phyloP scores from a whole-genome alignment of 2,888 invertebrate species.

The Ceramica pisi region DNA sequence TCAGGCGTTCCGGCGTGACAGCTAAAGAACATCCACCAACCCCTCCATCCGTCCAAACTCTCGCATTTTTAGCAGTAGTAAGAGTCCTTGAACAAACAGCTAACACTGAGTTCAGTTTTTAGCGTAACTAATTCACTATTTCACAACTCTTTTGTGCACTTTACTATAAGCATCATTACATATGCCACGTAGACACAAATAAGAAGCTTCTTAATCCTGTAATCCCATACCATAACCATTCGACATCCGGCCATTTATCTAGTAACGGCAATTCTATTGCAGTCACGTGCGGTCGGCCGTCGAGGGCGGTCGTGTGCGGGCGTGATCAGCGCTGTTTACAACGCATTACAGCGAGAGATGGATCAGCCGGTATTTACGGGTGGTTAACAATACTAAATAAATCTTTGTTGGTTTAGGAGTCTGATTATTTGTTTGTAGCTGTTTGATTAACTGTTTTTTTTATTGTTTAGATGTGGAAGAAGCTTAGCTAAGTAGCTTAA shows the following conservation, averaged over 20 bases:
- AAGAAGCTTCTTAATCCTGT: not conserved
- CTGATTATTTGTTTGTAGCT: not conserved
- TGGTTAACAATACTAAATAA: slow-evolving; percentile 2
- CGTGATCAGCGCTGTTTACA: slow-evolving; percentile 32
- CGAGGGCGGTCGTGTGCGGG: not conserved
- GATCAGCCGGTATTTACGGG: slow-evolving; percentile 25
- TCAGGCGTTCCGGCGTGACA: too few relatives aligned
- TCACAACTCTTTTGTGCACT: not conserved
- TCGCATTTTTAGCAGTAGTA: too few relatives aligned
- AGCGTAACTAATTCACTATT: too few relatives aligned
- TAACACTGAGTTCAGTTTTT: too few relatives aligned
- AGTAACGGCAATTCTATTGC: slow-evolving; percentile 31
- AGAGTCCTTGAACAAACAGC: too few relatives aligned
- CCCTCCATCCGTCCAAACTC: too few relatives aligned
- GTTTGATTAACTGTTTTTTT: not conserved
- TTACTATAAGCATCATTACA: not conserved
- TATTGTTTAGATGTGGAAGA: not conserved
- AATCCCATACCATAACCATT: not conserved
- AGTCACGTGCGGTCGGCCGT: slow-evolving; percentile 33
- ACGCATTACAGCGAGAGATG: slow-evolving; percentile 35
- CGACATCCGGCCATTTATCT: slow-evolving; percentile 25
- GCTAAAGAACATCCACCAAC: too few relatives aligned
- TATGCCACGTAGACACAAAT: not conserved
- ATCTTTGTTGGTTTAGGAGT: slow-evolving; percentile 16
- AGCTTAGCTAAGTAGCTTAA: not conserved